These are phyloP conservation scores for Pardosa pseudoannulata DNA, from an alignment of 2,888 invertebrate species.

Conservation along the genomic window DNA sequence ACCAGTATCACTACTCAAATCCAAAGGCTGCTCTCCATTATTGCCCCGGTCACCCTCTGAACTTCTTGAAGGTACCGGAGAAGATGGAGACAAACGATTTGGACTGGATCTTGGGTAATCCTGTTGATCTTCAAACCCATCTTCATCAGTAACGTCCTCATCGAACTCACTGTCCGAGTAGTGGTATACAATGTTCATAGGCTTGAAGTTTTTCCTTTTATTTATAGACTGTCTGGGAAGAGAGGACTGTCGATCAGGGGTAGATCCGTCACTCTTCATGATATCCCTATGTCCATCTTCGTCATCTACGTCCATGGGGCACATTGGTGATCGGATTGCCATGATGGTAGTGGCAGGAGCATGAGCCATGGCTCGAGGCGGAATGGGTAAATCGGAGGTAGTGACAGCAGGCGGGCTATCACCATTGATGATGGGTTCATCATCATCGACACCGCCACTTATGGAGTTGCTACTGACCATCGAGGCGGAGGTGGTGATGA, in stretches of 20 bases:
- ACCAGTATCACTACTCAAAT: slow-evolving; percentile 59
- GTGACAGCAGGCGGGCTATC: slow-evolving; percentile 36
- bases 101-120: slow-evolving; percentile 43
- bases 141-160: slow-evolving; percentile 74
- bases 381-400: slow-evolving; percentile 20
- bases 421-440: slow-evolving; percentile 55
- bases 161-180: slow-evolving; percentile 71
- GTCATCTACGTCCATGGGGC: slow-evolving; percentile 49
- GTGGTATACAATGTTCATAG: slow-evolving; percentile 82
- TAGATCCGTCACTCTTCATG: slow-evolving; percentile 19
- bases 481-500: slow-evolving; percentile 23
- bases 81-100: slow-evolving; percentile 34
- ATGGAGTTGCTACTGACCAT: slow-evolving; percentile 69
- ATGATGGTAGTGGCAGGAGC: slow-evolving; percentile 29
- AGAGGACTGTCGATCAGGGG: slow-evolving; percentile 11
- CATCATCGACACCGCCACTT: slow-evolving; percentile 46
- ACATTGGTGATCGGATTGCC: slow-evolving; percentile 46
- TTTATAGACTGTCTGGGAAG: slow-evolving; percentile 79
- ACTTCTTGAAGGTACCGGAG: slow-evolving; percentile 32
- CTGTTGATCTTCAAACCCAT: slow-evolving; percentile 72
- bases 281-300: not conserved
- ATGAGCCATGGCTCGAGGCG: slow-evolving; percentile 31
- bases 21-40: slow-evolving; percentile 61
- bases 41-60: slow-evolving; percentile 37
- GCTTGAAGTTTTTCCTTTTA: slow-evolving; percentile 88